These are phyloP conservation scores for Spisula solida DNA, from an alignment of 2,888 invertebrate species.

Conservation along the genomic window DNA sequence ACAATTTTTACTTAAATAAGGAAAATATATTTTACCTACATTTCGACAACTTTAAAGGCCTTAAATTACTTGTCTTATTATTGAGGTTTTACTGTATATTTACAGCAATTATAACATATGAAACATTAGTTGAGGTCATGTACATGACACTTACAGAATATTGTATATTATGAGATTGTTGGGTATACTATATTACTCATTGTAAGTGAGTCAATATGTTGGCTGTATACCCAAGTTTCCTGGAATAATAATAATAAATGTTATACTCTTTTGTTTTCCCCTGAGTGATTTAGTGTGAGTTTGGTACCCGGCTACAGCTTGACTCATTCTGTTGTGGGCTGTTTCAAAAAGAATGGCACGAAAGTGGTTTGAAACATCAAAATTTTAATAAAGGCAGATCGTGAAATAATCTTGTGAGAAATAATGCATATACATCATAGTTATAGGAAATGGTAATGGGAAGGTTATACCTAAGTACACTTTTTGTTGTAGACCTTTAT, in stretches of 20 bases:
- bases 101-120: neutral
- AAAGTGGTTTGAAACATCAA: too few species aligned
- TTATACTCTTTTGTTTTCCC: neutral
- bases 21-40: neutral
- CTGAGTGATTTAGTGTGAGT: neutral
- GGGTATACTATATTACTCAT: conserved; percentile 18
- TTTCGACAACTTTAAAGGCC: neutral
- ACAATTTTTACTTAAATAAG: neutral
- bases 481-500: too few species aligned
- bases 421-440: too few species aligned
- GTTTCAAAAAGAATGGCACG: too few species aligned
- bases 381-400: too few species aligned
- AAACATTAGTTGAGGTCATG: neutral
- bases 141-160: neutral
- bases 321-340: neutral
- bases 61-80: too few species aligned
- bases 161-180: neutral
- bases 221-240: neutral
- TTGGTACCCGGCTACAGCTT: neutral
- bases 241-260: conserved; percentile 5
- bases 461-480: too few species aligned
- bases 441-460: too few species aligned
- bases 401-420: too few species aligned
- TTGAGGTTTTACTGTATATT: neutral
- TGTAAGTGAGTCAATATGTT: conserved; percentile 21